phyloP scores from a whole-genome alignment of 2,888 invertebrate genomes.

The Lacanobia wlatinum region DNA sequence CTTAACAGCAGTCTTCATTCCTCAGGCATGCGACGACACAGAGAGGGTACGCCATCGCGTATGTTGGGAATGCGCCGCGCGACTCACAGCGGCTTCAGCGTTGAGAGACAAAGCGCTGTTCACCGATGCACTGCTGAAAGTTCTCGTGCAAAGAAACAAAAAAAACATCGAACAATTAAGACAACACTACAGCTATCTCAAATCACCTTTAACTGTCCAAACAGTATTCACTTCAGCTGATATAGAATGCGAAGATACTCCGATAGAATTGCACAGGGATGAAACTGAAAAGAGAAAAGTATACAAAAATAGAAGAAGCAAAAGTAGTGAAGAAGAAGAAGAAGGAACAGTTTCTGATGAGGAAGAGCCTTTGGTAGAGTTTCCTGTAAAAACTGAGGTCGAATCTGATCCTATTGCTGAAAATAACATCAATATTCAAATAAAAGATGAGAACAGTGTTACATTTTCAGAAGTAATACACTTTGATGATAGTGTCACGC shows the following conservation, averaged over 20 bases:
- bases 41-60: neutral
- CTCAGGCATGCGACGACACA: neutral
- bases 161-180: neutral
- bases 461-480: neutral
- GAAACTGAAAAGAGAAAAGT: neutral
- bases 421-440: neutral
- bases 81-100: conserved; percentile 24
- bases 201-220: neutral
- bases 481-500: neutral
- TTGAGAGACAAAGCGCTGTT: conserved; percentile 39
- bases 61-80: conserved; percentile 39
- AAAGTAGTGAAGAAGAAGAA: too few relatives aligned
- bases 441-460: neutral
- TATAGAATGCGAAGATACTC: neutral
- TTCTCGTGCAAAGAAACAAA: neutral
- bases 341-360: neutral
- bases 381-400: neutral
- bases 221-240: neutral
- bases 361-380: conserved; percentile 14
- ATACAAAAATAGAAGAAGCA: too few relatives aligned
- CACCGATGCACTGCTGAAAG: conserved; percentile 27
- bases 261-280: neutral
- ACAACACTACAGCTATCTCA: neutral
- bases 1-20: neutral
- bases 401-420: conserved; percentile 20